Base-by-base conservation (phyloP, 1,140 invertebrate species). In the Brachionus sp. region DNA sequence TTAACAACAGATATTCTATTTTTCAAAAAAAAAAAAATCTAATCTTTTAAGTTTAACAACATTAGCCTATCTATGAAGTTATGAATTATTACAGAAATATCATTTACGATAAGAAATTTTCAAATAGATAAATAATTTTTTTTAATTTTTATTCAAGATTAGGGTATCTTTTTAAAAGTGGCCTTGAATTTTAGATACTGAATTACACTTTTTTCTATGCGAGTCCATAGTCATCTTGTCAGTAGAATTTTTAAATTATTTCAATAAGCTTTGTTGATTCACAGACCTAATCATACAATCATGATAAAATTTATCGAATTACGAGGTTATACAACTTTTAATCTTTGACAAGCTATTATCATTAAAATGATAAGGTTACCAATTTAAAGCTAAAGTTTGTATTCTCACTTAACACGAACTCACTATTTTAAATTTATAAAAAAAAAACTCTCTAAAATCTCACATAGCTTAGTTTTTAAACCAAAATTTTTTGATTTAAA, bases 341-440 rank as follows among this genome's bases (percentile, higher is more conserved):
- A 57, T 57, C 50, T 57, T 57, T 57, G 50, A 57, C 50, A 57
- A 57, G 50, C 50, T 57, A 57, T 57, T 57, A 57, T 57, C 50
- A 57, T 57, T 6, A 25, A 57, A 19, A 57, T 57, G 19, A 42
- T 42, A 57, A 57, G 19, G 50, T 57, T 57, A 19, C 7, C 16
- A 57, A 57, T 57, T 57, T 23, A 57, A 9, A 57, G 50, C 50
- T 57, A 57, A 57, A 57, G 50, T 57, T 57, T 57, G 50, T 19
- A 19, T 57, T 57, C 50, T 57, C 50, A 57, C 16, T 57, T 57
- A 57, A 29, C 29, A 29, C 29, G 3, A 29, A 29, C 29, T 3
- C 1, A 29, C 29, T 29, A 29, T 29, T 29, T 29, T 29, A 29
- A 29, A 29, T 29, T 29, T 29, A 29, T n/a, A n/a, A n/a, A 29